phyloP scores from a whole-genome alignment of 2,888 invertebrate species.

The Aporophyla nigra region DNA sequence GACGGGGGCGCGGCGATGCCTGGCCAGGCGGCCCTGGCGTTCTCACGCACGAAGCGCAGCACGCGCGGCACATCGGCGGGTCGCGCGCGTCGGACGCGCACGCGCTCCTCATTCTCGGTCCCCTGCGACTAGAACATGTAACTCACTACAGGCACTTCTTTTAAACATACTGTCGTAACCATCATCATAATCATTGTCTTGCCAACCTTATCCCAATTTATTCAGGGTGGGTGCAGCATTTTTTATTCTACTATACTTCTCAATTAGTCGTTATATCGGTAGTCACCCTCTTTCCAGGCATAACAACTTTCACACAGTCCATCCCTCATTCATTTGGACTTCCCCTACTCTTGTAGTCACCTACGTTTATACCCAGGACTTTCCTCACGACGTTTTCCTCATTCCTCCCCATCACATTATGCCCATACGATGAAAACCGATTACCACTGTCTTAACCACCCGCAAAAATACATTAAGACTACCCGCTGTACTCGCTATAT shows the following conservation, averaged over 20 bases:
- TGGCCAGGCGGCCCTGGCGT: slow-evolving; percentile 80
- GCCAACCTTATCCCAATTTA: background rate
- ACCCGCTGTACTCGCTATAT: background rate
- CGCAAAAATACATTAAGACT: background rate
- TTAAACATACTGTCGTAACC: background rate
- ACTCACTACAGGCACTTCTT: background rate
- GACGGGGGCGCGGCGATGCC: slow-evolving; percentile 71
- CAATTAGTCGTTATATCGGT: background rate
- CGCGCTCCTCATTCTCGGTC: slow-evolving; percentile 77
- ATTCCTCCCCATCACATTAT: background rate
- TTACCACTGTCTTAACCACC: background rate
- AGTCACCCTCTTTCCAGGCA: background rate
- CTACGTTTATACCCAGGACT: background rate
- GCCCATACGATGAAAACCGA: background rate
- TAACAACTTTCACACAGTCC: background rate
- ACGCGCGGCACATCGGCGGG: slow-evolving; percentile 83
- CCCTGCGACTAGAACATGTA: slow-evolving; percentile 77
- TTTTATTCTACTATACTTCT: background rate
- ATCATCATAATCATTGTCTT: background rate
- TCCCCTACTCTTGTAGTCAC: background rate
- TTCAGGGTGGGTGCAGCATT: background rate
- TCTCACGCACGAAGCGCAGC: slow-evolving; percentile 83
- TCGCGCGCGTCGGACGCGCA: slow-evolving; percentile 84
- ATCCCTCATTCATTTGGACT: background rate
- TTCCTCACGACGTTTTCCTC: background rate